These are phyloP conservation scores for Aurelia aurita complex sp. Pacific DNA, from an alignment of 30 jellyfish, hydroid and myxozoan genomes.

Conservation along the genomic window DNA sequence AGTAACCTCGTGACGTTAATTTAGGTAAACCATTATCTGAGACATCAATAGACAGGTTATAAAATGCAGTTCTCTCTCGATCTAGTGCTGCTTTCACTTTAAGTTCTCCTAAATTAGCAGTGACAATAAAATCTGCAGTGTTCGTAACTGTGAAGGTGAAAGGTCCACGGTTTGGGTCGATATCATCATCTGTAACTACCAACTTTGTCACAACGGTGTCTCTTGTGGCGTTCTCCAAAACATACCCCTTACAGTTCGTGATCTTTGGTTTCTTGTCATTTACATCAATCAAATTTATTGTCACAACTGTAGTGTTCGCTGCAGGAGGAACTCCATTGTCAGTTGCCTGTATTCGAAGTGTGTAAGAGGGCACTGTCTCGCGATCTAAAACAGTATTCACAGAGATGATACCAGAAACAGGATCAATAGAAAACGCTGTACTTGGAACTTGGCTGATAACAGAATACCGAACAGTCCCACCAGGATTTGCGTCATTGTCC, in stretches of 20 bases:
- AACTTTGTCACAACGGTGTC: conserved; percentile 44
- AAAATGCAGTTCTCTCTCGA: conserved; percentile 48
- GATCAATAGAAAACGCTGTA: conserved; percentile 23
- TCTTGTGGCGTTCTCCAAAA: conserved; percentile 59
- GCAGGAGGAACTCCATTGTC: conserved; percentile 72
- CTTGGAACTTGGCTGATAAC: conserved; percentile 8
- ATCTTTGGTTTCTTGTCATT: conserved; percentile 69
- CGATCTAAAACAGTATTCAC: conserved; percentile 49
- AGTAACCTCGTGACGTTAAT: conserved; percentile 32
- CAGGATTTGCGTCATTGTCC: conserved; percentile 51
- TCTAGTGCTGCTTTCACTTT: conserved; percentile 47
- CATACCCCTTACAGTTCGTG: conserved; percentile 46
- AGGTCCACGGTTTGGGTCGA: conserved; percentile 67
- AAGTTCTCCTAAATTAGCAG: conserved; percentile 22
- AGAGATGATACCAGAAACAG: conserved; percentile 43
- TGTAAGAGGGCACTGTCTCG: conserved; percentile 28
- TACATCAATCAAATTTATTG: conserved; percentile 33
- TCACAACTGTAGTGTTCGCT: conserved; percentile 25
- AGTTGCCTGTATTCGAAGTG: conserved; percentile 32
- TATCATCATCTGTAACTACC: conserved; percentile 40
- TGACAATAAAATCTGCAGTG: conserved; percentile 31
- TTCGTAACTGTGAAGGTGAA: conserved; percentile 1
- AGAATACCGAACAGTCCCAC: conserved; percentile 35
- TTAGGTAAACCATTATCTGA: conserved; percentile 67
- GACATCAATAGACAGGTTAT: conserved; percentile 39